phyloP scores from a whole-genome alignment of 2,113 vertebrate genomes.

The Tympanuchus pallidicinctus region DNA sequence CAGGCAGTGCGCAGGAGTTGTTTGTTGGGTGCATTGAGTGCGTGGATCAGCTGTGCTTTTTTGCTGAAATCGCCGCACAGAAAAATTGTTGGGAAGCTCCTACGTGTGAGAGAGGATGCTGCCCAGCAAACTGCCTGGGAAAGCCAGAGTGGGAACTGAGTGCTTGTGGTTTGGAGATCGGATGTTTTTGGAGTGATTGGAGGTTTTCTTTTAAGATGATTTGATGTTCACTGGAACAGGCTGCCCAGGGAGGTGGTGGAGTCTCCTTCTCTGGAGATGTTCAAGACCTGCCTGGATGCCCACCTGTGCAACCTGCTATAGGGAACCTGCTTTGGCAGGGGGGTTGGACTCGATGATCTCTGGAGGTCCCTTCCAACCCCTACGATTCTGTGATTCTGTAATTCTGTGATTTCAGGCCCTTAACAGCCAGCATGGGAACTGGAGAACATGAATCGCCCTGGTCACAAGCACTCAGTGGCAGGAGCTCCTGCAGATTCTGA shows the following conservation, averaged over 20 bases:
- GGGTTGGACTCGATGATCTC: too few species aligned
- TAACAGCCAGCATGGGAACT: background rate
- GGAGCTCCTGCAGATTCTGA: background rate
- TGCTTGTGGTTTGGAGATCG: rapidly evolving
- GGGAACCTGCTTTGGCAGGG: too few species aligned
- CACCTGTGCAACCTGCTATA: too few species aligned
- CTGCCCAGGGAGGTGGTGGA: too few species aligned
- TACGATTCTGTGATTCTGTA: too few species aligned
- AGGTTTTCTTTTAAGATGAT: background rate
- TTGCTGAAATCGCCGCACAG: background rate
- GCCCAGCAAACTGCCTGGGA: background rate
- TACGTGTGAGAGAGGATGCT: background rate
- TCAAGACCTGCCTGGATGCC: too few species aligned
- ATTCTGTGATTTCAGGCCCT: background rate
- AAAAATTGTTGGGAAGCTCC: background rate
- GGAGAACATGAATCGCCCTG: background rate
- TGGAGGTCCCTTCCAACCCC: too few species aligned
- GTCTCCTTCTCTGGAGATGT: too few species aligned
- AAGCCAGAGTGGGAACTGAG: background rate
- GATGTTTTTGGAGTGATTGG: rapidly evolving
- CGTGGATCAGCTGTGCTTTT: background rate
- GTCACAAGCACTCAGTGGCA: background rate
- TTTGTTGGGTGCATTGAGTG: rapidly evolving
- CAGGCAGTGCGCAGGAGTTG: background rate
- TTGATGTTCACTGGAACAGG: too few species aligned